A percentile compares a stretch with the other conserved stretches of the same genome.
Evolutionary conservation across 2,113 vertebrate species (phyloP).

Genomic region (Erpornis zantholeuca): DNA sequence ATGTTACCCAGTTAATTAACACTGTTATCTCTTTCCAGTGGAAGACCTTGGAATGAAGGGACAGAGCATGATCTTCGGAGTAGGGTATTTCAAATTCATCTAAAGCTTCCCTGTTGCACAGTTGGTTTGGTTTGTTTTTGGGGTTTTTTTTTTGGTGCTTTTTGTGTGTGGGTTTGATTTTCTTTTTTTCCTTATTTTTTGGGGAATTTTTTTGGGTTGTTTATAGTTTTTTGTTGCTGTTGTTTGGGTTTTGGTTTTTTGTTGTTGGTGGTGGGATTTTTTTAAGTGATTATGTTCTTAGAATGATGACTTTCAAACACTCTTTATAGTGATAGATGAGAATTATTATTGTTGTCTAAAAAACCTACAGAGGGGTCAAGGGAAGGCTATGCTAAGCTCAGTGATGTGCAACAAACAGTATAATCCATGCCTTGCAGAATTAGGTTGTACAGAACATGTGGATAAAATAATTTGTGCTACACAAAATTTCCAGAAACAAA

Average conservation of each 20-base stretch:
- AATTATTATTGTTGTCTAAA: background rate
- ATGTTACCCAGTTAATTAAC: background rate
- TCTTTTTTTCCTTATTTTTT: background rate
- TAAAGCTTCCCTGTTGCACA: background rate
- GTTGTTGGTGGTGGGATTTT: no score
- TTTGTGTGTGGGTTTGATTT: background rate
- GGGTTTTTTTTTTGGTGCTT: fast-evolving
- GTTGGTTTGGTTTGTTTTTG: background rate
- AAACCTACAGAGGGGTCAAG: background rate
- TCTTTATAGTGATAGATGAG: background rate
- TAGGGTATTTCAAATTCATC: background rate
- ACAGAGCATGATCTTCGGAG: background rate
- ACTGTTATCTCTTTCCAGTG: background rate
- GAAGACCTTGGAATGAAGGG: background rate
- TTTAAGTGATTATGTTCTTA: background rate
- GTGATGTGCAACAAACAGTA: background rate
- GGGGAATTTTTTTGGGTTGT: background rate
- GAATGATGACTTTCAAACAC: background rate
- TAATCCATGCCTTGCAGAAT: background rate
- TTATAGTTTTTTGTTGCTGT: background rate
- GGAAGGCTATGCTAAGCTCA: background rate
- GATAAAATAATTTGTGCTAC: background rate
- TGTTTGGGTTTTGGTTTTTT: background rate
- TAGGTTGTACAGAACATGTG: background rate
- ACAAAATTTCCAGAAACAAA: background rate